These are phyloP conservation scores for Fabriciana adippe DNA, from an alignment of 2,888 invertebrate species.

Conservation along the genomic window DNA sequence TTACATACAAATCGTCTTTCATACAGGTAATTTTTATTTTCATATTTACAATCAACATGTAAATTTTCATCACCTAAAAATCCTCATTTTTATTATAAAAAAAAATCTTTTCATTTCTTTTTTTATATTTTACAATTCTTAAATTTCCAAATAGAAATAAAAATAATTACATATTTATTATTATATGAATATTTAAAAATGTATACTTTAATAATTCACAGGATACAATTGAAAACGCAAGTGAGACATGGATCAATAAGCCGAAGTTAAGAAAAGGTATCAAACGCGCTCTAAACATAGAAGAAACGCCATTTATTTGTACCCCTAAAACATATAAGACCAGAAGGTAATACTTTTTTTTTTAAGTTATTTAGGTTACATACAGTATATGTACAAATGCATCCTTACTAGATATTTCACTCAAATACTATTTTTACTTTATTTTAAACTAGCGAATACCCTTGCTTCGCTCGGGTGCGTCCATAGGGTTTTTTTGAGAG, in stretches of 20 bases:
- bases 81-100: no score
- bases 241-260: slow-evolving; percentile 70
- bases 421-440: not conserved
- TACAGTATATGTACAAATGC: not conserved
- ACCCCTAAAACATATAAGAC: slow-evolving; percentile 75
- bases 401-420: not conserved
- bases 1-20: slow-evolving; percentile 75
- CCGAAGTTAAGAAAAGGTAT: slow-evolving; percentile 66
- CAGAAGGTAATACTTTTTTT: slow-evolving; percentile 55
- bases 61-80: no score
- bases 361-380: not conserved
- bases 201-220: slow-evolving; percentile 39
- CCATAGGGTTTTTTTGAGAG: no score
- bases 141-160: not conserved
- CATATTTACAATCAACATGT: no score
- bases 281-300: slow-evolving; percentile 71
- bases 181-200: not conserved
- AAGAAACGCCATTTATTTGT: slow-evolving; percentile 84
- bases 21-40: slow-evolving; percentile 62
- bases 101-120: not conserved
- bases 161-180: no score
- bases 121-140: not conserved
- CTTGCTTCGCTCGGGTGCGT: no score
- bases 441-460: no score
- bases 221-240: slow-evolving; percentile 77